Percentiles rank a stretch among this genome's conserved stretches.
Evolutionary conservation across 2,888 invertebrate species (phyloP).

Genomic region (Euzetes globulus): DNA sequence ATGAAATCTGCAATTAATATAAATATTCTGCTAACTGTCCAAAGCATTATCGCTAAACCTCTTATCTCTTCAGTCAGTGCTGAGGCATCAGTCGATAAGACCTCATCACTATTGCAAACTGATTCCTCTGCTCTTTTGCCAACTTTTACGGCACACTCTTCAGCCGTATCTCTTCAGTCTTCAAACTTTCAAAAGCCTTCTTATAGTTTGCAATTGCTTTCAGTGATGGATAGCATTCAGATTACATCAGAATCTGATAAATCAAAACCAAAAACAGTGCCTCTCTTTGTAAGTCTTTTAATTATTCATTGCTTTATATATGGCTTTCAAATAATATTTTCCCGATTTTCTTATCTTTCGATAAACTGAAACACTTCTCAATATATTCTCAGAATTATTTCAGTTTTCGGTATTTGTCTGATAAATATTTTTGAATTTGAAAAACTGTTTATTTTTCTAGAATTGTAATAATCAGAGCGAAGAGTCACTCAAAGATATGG

Average conservation of each 20-base stretch:
- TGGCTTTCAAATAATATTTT: too few species aligned
- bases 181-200: conserved; percentile 2
- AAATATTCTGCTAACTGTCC: not conserved
- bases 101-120: conserved; percentile 10
- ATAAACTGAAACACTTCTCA: too few species aligned
- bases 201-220: conserved; percentile 22
- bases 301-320: not conserved
- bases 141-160: conserved; percentile 15
- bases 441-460: not conserved
- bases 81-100: not conserved
- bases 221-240: not conserved
- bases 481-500: not conserved
- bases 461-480: not conserved
- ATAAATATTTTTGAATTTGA: not conserved
- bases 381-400: too few species aligned
- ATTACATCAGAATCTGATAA: not conserved
- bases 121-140: conserved; percentile 15
- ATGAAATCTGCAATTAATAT: too few species aligned
- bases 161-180: not conserved
- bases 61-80: conserved; percentile 1
- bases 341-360: too few species aligned
- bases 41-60: not conserved
- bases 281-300: conserved; percentile 17
- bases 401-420: not conserved
- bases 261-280: not conserved